Evolutionary conservation across 1,140 invertebrate genomes (phyloP), one percentile per base, ranked within the genome.

Genomic region (Drosophila novamexicana): DNA sequence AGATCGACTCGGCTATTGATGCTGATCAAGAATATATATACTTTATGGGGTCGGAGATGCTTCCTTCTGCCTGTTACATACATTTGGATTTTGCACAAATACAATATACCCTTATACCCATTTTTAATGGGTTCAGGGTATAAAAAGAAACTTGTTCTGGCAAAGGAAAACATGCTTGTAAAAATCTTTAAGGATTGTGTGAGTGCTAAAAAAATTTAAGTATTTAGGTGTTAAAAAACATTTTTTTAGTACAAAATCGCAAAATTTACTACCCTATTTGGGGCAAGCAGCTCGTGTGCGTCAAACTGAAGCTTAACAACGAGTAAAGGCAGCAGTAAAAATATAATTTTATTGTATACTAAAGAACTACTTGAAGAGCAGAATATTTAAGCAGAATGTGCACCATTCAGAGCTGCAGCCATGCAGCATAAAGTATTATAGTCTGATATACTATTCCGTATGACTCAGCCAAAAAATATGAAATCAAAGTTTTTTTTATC

Each of bases 181-280:
- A 72, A 66, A 29, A 58, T 32, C 53, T 34, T 16, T 54, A 58
- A 67, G 54, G 54, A 40, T 59, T 72, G 52, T 53, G 14, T 49
- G 14, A 50, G 18, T 44, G 50, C n/a, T 66, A 72, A 61, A 68
- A 29, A 73, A 61, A 42, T 67, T 59, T 59, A 53, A 59, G 69
- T 58, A 37, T 12, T 58, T 45, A 42, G 49, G 56, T 40, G 52
- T 49, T 73, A 58, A 59, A 53, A 72, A 59, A 72, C 22, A 14
- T 42, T n/a, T 29, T 57, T 42, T 42, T 3, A 42, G 44, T 42
- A 59, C 36, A 50, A 67, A 61, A 68, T 68, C 40, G 49, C 64
- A 73, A 52, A 66, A 53, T 72, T 72, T 72, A 72, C 47, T 36
- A 45, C 69, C 37, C 36, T 36, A 10, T 45, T 16, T 8, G 42